Conservation (phyloP, 2,888 invertebrate genomes). For the Habroteleia sp. region DNA sequence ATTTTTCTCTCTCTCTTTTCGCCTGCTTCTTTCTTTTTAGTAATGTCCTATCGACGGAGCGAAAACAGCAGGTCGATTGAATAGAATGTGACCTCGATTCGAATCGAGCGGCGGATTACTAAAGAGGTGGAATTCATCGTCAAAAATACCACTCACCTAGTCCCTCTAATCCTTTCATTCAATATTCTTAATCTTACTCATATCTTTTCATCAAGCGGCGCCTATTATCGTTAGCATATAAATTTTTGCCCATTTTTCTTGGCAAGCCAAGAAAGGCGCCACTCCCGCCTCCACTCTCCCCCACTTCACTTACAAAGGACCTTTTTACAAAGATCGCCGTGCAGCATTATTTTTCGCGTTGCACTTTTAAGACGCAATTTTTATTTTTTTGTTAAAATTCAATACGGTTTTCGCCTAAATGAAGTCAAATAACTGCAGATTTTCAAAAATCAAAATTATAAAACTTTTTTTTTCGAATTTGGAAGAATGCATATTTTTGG, state of each 20-base stretch:
- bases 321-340: slow-evolving; percentile 24
- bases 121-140: slow-evolving; percentile 49
- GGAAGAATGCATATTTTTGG: no score
- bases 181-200: slow-evolving; percentile 72
- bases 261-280: slow-evolving; percentile 1
- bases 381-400: slow-evolving; percentile 7
- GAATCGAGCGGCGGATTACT: slow-evolving; percentile 64
- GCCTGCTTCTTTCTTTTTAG: slow-evolving; percentile 2
- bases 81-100: slow-evolving; percentile 72
- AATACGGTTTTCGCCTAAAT: no score
- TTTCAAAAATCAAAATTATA: no score
- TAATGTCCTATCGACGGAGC: slow-evolving; percentile 14
- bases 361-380: slow-evolving; percentile 19
- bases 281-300: background rate
- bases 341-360: slow-evolving; percentile 20
- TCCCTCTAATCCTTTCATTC: slow-evolving; percentile 66
- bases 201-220: slow-evolving; percentile 69
- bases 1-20: background rate
- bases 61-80: slow-evolving; percentile 68
- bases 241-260: slow-evolving; percentile 38
- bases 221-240: slow-evolving; percentile 40
- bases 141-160: slow-evolving; percentile 46
- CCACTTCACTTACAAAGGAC: slow-evolving; percentile 18
- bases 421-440: no score
- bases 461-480: no score